phyloP scores from a whole-genome alignment of 2,113 vertebrate species.

The Gobiocypris rarus region DNA sequence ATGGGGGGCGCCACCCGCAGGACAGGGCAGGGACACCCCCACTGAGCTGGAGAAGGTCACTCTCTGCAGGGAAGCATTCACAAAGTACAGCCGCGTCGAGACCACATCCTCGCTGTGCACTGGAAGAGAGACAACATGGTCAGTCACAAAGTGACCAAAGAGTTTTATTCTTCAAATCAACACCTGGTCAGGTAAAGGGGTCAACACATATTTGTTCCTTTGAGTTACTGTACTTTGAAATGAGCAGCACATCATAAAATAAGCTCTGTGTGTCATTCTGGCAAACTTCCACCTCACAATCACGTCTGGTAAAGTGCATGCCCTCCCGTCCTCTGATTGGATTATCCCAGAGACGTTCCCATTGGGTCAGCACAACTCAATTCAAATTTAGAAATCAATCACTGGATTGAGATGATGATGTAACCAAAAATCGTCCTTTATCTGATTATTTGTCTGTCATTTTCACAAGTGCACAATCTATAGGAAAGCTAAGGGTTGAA shows the following conservation, averaged over 20 bases:
- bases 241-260: background rate
- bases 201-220: background rate
- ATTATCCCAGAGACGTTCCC: background rate
- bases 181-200: conserved; percentile 45
- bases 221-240: background rate
- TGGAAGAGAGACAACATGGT: conserved; percentile 64
- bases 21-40: conserved; percentile 96
- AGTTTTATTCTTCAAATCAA: conserved; percentile 53
- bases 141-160: background rate
- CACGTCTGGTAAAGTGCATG: background rate
- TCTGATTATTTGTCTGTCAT: conserved; percentile 10
- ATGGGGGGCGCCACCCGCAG: conserved; percentile 94
- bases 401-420: conserved; percentile 10
- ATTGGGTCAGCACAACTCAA: conserved; percentile 29
- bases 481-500: background rate
- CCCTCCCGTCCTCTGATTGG: background rate
- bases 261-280: background rate
- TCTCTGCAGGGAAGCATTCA: conserved; percentile 97
- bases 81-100: conserved; percentile 98
- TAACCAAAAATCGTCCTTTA: background rate
- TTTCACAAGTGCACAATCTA: background rate
- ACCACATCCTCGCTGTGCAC: conserved; percentile 87
- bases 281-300: background rate
- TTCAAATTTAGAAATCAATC: conserved; percentile 32
- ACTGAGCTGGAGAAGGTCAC: conserved; percentile 91